Evolutionary conservation across 2,113 vertebrate species (phyloP), one percentile per base, ranked within the genome.

Genomic region (Stercorarius parasiticus): DNA sequence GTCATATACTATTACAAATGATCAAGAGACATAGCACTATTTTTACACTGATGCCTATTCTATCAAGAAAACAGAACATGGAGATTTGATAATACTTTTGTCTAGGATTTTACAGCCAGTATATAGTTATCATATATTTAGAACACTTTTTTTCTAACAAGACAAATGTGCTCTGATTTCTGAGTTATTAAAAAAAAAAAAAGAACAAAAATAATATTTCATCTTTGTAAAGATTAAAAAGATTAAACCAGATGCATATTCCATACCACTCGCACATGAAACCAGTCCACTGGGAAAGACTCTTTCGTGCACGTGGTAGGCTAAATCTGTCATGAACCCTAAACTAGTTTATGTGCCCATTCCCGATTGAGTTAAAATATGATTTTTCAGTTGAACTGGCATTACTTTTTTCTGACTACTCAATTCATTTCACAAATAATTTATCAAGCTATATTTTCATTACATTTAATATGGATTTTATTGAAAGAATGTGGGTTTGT

Each of bases 261-360:
- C 61, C 76, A 4, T 27, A 43, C 3, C 29, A 55, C 6, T 53
- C 14, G 64, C 20, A 49, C 8, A 64, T 27, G 62, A 71, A 83
- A 36, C 6, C 14, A 30, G 42, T 64, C 12, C 14, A n/a, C 12
- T 27, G 43, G 27, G 36, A 82, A 84, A 58, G 18, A 71, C 4
- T 34, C 10, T 61, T 5, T n/a, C 76, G n/a, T 1, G 2, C 30
- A 58, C 1, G 2, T 34, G 5, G 19, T 27, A 80, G 19, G 4
- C 12, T 67, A 53, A 52, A 67, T 80, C 67, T 64, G 14, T 64
- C 55, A 59, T 25, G 25, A 86, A 64, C 21, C 25, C 34, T 71
- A 69, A 64, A 29, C 8, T 42, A 55, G 21, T 42, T 88, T 55
- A 79, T 61, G 10, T 42, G 16, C 8, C 27, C 16, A 55, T 42